Evolutionary conservation across 2,113 vertebrate genomes (phyloP).

Genomic region (Anthoscopus minutus): DNA sequence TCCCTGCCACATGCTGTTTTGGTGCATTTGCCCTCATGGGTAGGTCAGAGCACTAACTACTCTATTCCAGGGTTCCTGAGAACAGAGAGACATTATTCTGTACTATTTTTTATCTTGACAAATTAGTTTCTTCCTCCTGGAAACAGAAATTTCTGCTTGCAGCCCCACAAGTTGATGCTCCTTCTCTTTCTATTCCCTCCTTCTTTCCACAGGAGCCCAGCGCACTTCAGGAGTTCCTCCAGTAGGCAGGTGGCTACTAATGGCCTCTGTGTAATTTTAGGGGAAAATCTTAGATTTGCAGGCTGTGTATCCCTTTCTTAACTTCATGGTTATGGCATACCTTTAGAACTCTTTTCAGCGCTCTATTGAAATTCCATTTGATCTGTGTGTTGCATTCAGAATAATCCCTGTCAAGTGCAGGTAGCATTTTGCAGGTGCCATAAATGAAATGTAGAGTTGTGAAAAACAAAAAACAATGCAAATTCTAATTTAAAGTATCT

Average conservation of each 20-base stretch:
- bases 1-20: not conserved
- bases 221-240: not conserved
- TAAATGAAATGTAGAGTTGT: not conserved
- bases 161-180: not conserved
- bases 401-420: not conserved
- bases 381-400: not conserved
- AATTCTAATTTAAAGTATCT: not conserved
- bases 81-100: not conserved
- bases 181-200: not conserved
- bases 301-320: not conserved
- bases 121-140: not conserved
- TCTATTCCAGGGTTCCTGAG: not conserved
- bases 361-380: not conserved
- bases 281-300: not conserved
- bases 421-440: not conserved
- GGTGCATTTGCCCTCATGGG: not conserved
- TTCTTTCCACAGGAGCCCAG: not conserved
- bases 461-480: not conserved
- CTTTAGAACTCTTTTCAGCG: not conserved
- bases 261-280: not conserved
- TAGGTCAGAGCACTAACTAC: not conserved
- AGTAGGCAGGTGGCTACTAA: not conserved
- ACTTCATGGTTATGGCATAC: not conserved
- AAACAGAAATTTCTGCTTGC: not conserved
- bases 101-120: not conserved